Base-by-base conservation (phyloP, 2,113 vertebrate genomes). In the Leptocoma aspasia region DNA sequence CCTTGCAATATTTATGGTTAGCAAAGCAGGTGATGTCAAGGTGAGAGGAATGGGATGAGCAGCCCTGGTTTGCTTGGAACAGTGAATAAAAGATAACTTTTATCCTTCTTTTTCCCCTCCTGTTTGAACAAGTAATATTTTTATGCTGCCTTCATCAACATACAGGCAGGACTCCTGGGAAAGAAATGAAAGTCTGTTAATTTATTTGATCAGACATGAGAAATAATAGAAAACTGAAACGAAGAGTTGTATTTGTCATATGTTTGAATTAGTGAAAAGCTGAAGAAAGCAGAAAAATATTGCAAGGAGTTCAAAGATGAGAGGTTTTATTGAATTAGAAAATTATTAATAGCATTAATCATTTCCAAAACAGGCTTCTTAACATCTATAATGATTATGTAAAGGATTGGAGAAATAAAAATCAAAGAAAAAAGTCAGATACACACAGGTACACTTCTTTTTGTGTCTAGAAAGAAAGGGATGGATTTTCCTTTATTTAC, bases 191-290 rank as follows among this genome's bases (percentile, higher is more conserved):
- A 95, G 78, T 85, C 79, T 94, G 82, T 83, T 96, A 96, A 97
- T 98, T 95, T 97, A 97, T 97, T 94, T 96, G 86, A 95, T 97
- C 95, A 96, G 94, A 95, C 86, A 88, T 95, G 93, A 95, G 95
- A 96, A 96, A 97, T 90, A 96, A 96, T 68, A 82, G 92, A 78
- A 97, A 96, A 89, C 88, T 92, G 95, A 97, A 97, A 94, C 1
- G 6, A 86, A 96, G 79, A 68, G 78, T 94, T 12, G 0, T 81
- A 95, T 96, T 95, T 96, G 76, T 96, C 83, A 85, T 95, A 47
- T 78, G 50, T 85, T 95, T 95, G 95, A 97, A 96, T 96, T 90
- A 93, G 80, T 79, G 61, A 63, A 83, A 96, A 72, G 82, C 80
- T 95, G 94, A 94, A 94, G 94, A 94, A 97, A 97, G 93, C 88